A percentile compares a stretch with the other conserved stretches of the same genome.
Conservation (phyloP, 2,797 vertebrate genomes). For the Sebastes cheni region DNA sequence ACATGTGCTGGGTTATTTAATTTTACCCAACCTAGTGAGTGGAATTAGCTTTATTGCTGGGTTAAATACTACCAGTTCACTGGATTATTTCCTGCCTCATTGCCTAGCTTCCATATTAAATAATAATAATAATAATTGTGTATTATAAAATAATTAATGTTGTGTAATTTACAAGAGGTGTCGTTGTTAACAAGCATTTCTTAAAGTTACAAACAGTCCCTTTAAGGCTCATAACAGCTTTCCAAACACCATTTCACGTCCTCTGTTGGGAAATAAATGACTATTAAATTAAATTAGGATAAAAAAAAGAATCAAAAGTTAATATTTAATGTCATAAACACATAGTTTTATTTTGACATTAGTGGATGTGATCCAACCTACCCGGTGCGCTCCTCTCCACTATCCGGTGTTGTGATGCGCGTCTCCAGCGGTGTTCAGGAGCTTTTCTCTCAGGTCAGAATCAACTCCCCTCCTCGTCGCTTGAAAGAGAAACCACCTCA, state of each 20-base stretch:
- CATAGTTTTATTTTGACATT: neutral
- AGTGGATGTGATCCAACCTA: conserved; percentile 6
- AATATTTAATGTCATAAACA: neutral
- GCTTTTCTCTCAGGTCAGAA: neutral
- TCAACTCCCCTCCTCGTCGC: neutral
- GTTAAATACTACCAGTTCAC: too few species aligned
- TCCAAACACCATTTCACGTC: neutral
- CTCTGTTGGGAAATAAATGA: neutral
- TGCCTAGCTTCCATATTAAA: too few species aligned
- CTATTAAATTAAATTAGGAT: neutral
- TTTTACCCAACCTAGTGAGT: too few species aligned
- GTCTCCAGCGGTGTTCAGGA: neutral
- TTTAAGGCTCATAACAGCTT: neutral
- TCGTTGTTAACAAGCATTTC: too few species aligned
- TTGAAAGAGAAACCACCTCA: conserved; percentile 9
- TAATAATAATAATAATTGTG: too few species aligned
- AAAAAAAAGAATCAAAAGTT: neutral
- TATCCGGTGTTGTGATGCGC: conserved; percentile 4
- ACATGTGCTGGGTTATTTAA: too few species aligned
- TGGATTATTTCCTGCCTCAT: too few species aligned
- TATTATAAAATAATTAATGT: too few species aligned
- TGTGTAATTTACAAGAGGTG: too few species aligned
- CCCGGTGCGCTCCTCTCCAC: conserved; percentile 55
- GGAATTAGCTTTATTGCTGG: too few species aligned
- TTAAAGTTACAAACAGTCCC: too few species aligned